Evolutionary conservation across 2,888 invertebrate species (phyloP), one percentile per base, ranked within the genome.

Genomic region (Melanostoma mellinum): DNA sequence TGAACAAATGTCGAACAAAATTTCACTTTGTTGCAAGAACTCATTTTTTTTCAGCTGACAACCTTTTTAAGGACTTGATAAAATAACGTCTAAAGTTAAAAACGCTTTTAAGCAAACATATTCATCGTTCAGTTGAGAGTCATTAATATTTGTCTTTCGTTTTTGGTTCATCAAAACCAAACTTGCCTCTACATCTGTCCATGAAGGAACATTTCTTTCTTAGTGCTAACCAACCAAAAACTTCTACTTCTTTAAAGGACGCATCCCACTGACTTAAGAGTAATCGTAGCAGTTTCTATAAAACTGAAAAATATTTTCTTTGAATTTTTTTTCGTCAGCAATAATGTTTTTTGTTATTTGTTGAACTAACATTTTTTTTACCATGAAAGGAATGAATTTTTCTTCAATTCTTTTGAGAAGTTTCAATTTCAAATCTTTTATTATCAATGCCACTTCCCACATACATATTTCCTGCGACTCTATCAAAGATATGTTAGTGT

Each of bases 131-230:
- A 80, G 50, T 56, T 72, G 53, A 46, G 38, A 60, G 35, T 76
- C 60, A 53, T 67, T 46, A 36, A 67, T 76, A 44, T 71, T 48
- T 56, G 58, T 52, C 6, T 10, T 75, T 60, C 50, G 63, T 4
- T 65, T 81, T 72, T 76, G 50, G 35, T 55, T 81, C 42, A 71
- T 38, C 46, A 56, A 75, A 36, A 71, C 35, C 46, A 75, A 80
- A 61, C 56, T 67, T 65, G 55, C 50, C 69, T 74, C 65, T 55
- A 74, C 44, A 44, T 58, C 46, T 42, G 60, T 20, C 76, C 76
- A 72, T 53, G 67, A 55, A 63, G 72, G 67, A 35, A 48, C 65
- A 68, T n/a, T n/a, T n/a, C n/a, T 60, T 50, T 61, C 74, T 42
- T n/a, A n/a, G n/a, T n/a, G n/a, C n/a, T n/a, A n/a, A n/a, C n/a